Base-by-base conservation (phyloP, 2,113 vertebrate genomes). In the Urocitellus parryii region DNA sequence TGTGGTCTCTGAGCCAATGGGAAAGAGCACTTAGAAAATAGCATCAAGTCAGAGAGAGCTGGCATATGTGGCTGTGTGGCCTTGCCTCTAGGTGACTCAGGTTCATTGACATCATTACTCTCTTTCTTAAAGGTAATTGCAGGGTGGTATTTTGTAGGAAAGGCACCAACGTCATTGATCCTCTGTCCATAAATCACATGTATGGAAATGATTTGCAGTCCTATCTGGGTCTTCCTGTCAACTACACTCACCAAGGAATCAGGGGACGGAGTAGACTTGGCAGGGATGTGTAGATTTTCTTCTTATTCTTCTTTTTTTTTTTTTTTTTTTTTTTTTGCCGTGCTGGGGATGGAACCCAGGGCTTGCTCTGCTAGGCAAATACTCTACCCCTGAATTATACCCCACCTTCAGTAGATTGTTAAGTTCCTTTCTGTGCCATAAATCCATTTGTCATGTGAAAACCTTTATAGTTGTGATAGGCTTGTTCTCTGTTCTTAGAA, bases 181-280 rank as follows among this genome's bases (percentile, higher is more conserved):
- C 56, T 91, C 81, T 65, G 25, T 45, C 79, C 24, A n/a, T 25
- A 42, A 73, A 0, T 79, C 73, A 2, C 13, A 3, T 13, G 24
- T 42, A 24, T n/a, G 76, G 87, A 12, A 11, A 18, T 17, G 32
- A 63, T 90, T 48, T 81, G 48, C 29, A 5, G 22, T 42, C 20
- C 2, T 29, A 67, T 17, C 17, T 24, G 7, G n/a, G 27, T 4
- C 0, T 27, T 51, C 45, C 10, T 51, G 77, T 76, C 8, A 32
- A 51, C 58, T 14, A 8, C 7, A 56, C 39, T 68, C 39, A 16
- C 6, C 3, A 29, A 22, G 25, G 48, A 14, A 8, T 32, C 13
- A 1, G 0, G 22, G 70, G 73, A 51, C 51, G 65, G 13, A 8
- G 0, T 11, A 25, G 37, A 14, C 51, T 80, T 2, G 0, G 39